These are phyloP conservation scores for Cyclophora albipunctata DNA, from an alignment of 2,888 invertebrate species.

Conservation along the genomic window DNA sequence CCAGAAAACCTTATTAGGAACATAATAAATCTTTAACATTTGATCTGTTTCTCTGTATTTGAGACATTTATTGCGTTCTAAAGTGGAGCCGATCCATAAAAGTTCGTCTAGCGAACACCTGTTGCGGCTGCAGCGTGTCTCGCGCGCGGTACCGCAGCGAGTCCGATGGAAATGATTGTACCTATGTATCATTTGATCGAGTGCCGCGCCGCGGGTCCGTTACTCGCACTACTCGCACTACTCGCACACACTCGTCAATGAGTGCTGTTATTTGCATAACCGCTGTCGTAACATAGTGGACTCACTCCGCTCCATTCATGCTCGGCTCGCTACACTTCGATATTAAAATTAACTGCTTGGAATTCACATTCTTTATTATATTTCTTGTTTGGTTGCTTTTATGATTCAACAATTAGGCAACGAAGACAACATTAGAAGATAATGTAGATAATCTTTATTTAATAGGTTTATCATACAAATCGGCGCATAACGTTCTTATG, in stretches of 20 bases:
- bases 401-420: constrained; percentile 4
- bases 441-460: too few relatives aligned
- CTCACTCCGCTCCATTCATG: not conserved
- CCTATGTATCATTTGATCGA: not conserved
- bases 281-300: constrained; percentile 31
- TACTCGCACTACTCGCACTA: constrained; percentile 8
- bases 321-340: not conserved
- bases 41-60: constrained; percentile 12
- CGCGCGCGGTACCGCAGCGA: not conserved
- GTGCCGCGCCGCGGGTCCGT: constrained; percentile 19
- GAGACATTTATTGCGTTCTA: constrained; percentile 11
- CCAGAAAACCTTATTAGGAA: constrained; percentile 8
- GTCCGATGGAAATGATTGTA: not conserved
- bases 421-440: too few relatives aligned
- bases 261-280: constrained; percentile 46
- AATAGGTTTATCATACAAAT: too few relatives aligned
- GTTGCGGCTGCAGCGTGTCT: constrained; percentile 6
- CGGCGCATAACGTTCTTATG: too few relatives aligned
- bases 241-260: constrained; percentile 35
- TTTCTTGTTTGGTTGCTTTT: constrained; percentile 9
- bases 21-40: constrained; percentile 10
- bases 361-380: constrained; percentile 11
- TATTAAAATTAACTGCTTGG: constrained; percentile 12
- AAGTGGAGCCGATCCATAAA: constrained; percentile 12
- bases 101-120: constrained; percentile 23